Percentiles rank a stretch among this genome's conserved stretches.
Evolutionary conservation across 2,888 invertebrate genomes (phyloP).

Genomic region (Crioceris asparagi): DNA sequence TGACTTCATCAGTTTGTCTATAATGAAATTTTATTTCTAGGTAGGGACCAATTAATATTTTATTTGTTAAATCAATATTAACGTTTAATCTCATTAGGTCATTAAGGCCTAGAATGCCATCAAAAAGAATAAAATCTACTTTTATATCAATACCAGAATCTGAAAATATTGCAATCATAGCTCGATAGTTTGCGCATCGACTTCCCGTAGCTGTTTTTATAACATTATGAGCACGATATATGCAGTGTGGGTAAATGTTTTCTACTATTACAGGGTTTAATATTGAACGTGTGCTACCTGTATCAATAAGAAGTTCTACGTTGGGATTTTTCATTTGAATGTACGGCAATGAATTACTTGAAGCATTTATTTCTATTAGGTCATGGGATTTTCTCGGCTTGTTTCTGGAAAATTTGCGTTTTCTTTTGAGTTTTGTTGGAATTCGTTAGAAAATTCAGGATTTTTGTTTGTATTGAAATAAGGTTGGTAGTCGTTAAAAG

Average conservation of each 20-base stretch:
- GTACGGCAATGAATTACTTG: not conserved
- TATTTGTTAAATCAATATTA: constrained; percentile 1
- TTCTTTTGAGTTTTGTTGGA: not conserved
- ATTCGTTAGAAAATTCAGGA: not conserved
- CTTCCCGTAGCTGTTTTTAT: constrained; percentile 4
- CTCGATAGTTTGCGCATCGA: constrained; percentile 2
- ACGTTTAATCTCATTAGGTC: constrained; percentile 8
- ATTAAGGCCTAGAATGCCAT: constrained; percentile 11
- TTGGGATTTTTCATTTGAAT: constrained; percentile 6
- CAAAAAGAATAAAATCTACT: too few relatives aligned
- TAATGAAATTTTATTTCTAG: constrained; percentile 4
- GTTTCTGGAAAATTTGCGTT: not conserved
- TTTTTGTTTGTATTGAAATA: too few relatives aligned
- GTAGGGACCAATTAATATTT: constrained; percentile 1
- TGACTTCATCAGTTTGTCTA: constrained; percentile 1
- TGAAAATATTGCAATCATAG: constrained; percentile 6
- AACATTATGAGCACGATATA: not conserved
- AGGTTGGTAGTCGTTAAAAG: too few relatives aligned
- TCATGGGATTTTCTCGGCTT: not conserved
- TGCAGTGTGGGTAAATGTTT: constrained; percentile 7
- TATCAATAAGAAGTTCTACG: constrained; percentile 10
- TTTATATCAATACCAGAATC: constrained; percentile 7
- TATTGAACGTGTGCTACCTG: constrained; percentile 9
- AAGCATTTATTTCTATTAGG: not conserved
- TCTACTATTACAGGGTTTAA: constrained; percentile 6